Conservation (phyloP, 2,797 vertebrate species). For the Pangasius mekongensis region DNA sequence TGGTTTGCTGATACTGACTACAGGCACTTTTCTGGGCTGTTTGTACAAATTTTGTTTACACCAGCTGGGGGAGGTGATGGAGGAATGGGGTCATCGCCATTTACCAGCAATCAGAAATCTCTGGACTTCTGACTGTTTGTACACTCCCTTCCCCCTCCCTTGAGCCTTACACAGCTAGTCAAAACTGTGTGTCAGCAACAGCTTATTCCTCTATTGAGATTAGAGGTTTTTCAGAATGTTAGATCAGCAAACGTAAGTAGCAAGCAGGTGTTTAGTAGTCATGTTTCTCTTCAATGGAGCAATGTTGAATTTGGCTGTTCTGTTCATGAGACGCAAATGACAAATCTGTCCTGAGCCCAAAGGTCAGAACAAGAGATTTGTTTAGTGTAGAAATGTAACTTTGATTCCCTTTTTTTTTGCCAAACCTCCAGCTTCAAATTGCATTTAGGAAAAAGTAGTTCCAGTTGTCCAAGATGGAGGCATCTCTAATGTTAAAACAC, state of each 20-base stretch:
- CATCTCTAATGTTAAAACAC: not conserved
- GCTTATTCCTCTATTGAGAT: not conserved
- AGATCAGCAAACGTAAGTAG: not conserved
- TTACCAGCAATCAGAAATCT: constrained; percentile 33
- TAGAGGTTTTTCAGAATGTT: not conserved
- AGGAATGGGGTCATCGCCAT: constrained; percentile 9
- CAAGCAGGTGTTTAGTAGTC: not conserved
- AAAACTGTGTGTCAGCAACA: not conserved
- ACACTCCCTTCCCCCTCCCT: not conserved
- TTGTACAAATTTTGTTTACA: not conserved
- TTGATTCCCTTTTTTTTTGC: not conserved
- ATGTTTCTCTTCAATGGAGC: not conserved
- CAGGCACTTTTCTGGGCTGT: not conserved
- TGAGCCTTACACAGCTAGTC: not conserved
- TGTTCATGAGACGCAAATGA: not conserved
- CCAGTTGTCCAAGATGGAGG: not conserved
- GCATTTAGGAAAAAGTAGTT: not conserved
- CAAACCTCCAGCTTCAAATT: not conserved
- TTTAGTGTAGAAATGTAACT: constrained; percentile 60
- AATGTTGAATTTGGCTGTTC: not conserved
- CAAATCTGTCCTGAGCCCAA: constrained; percentile 55
- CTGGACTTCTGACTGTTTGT: constrained; percentile 26
- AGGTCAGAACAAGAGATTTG: constrained; percentile 67
- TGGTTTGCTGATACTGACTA: constrained; percentile 17
- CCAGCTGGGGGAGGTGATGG: not conserved